These are phyloP conservation scores for Temnothorax rugatulus DNA, from an alignment of 2,888 invertebrate genomes.

Conservation along the genomic window DNA sequence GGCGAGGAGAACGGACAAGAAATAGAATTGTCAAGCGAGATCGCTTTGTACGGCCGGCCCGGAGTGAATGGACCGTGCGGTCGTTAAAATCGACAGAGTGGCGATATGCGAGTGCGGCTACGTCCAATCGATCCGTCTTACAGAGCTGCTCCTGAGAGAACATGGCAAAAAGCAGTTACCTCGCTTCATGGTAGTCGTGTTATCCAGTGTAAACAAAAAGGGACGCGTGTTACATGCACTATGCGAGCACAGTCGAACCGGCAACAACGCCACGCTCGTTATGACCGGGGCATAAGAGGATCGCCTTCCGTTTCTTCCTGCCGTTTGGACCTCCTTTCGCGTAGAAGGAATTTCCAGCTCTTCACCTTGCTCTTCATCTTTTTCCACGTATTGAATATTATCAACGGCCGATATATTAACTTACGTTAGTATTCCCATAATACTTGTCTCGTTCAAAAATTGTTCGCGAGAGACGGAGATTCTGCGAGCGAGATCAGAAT, in stretches of 20 bases:
- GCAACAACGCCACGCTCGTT: constrained; percentile 78
- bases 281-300: constrained; percentile 58
- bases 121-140: constrained; percentile 70
- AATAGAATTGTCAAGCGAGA: constrained; percentile 55
- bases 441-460: background rate
- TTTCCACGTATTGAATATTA: constrained; percentile 18
- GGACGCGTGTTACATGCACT: constrained; percentile 72
- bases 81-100: constrained; percentile 59
- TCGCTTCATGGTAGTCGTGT: constrained; percentile 81
- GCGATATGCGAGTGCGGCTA: constrained; percentile 54
- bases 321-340: constrained; percentile 57
- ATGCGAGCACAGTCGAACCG: constrained; percentile 68
- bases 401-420: constrained; percentile 4
- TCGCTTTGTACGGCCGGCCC: constrained; percentile 40
- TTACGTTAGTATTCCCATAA: background rate
- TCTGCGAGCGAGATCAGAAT: background rate
- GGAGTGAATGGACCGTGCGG: constrained; percentile 55
- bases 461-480: background rate
- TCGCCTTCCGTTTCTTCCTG: constrained; percentile 57
- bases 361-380: constrained; percentile 31
- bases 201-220: constrained; percentile 82
- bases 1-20: constrained; percentile 39
- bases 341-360: constrained; percentile 37
- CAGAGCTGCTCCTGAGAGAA: constrained; percentile 57
- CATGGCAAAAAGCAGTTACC: constrained; percentile 79